Evolutionary conservation across 2,888 invertebrate species (phyloP).

Genomic region (Achlya flavicornis): DNA sequence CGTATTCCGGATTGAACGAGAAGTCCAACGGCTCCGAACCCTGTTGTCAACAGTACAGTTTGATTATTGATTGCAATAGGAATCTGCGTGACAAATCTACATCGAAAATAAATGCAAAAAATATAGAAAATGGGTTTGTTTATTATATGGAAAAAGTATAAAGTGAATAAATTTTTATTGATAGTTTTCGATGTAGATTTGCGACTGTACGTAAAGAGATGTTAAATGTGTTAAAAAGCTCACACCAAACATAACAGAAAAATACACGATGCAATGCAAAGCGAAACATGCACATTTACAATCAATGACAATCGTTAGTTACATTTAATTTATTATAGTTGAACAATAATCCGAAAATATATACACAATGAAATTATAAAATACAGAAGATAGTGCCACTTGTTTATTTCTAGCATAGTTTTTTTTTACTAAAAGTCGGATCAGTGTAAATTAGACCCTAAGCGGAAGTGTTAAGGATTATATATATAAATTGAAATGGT

Average conservation of each 20-base stretch:
- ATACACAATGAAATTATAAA: constrained; percentile 15
- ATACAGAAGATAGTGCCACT: not conserved
- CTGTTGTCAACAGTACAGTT: constrained; percentile 69
- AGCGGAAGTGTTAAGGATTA: constrained; percentile 1
- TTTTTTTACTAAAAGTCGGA: not conserved
- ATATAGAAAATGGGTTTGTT: not conserved
- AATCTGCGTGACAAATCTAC: not conserved
- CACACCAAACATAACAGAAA: constrained; percentile 32
- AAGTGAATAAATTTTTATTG: not conserved
- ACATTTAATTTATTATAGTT: constrained; percentile 30
- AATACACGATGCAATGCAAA: constrained; percentile 63
- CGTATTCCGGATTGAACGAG: constrained; percentile 96
- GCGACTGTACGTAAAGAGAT: constrained; percentile 12
- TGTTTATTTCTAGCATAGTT: not conserved
- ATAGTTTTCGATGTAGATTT: constrained; percentile 38
- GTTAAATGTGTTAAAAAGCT: constrained; percentile 42
- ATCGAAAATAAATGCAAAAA: not conserved
- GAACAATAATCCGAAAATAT: constrained; percentile 16
- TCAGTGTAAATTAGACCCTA: constrained; percentile 6
- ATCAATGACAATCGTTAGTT: constrained; percentile 24
- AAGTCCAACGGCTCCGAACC: constrained; percentile 93
- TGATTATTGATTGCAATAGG: constrained; percentile 15
- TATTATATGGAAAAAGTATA: not conserved
- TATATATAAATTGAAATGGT: not conserved
- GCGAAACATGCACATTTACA: constrained; percentile 51